phyloP scores from a whole-genome alignment of 2,797 vertebrate genomes.

The Lagodon rhomboides region DNA sequence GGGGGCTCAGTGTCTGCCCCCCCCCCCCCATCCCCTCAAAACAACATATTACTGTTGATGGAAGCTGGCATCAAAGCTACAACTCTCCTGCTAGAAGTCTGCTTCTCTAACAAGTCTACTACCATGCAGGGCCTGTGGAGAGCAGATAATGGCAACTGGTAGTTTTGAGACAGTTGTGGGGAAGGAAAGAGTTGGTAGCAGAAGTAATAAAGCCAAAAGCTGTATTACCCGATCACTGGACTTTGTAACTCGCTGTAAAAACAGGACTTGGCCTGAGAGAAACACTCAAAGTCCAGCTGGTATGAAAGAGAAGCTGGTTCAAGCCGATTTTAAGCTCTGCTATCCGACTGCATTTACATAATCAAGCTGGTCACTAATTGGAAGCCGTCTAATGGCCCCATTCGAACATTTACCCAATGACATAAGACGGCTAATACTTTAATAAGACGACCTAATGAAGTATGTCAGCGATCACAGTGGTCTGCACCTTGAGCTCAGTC shows the following conservation, averaged over 20 bases:
- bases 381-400: constrained; percentile 53
- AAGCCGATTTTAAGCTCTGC: constrained; percentile 50
- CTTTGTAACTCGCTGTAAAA: constrained; percentile 22
- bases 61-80: constrained; percentile 45
- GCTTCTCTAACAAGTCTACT: constrained; percentile 21
- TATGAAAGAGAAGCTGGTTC: constrained; percentile 37
- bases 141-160: constrained; percentile 50
- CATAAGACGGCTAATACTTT: constrained; percentile 66
- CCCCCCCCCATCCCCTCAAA: background rate
- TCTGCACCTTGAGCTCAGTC: constrained; percentile 17
- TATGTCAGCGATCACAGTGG: constrained; percentile 49
- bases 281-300: constrained; percentile 42
- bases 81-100: constrained; percentile 25
- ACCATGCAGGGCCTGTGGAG: constrained; percentile 32
- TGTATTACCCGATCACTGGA: constrained; percentile 20
- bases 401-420: constrained; percentile 45
- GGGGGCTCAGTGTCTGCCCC: constrained; percentile 19
- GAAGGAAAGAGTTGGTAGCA: background rate
- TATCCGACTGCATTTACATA: constrained; percentile 45
- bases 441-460: constrained; percentile 65
- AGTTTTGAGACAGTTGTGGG: background rate
- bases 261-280: constrained; percentile 7
- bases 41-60: background rate
- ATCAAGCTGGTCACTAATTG: constrained; percentile 56
- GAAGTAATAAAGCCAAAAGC: background rate